Base-by-base conservation (phyloP, 2,888 invertebrate species). In the Hymenopus coronatus region DNA sequence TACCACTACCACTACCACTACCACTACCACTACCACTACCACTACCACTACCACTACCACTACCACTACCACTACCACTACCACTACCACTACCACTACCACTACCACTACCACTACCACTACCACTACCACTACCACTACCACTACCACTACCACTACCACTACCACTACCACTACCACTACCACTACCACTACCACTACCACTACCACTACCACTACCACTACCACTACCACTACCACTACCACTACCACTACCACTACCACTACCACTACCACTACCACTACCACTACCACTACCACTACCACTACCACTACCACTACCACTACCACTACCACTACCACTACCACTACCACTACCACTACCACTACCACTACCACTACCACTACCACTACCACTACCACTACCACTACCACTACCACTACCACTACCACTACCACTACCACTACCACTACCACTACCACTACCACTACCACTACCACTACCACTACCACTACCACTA, bases 41-140 rank as follows among this genome's bases (percentile, higher is more conserved):
- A 84, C n/a, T 84, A 84, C 84, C n/a, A 84, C 84, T 84, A 84
- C 84, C n/a, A 84, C 84, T 84, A 84, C 84, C n/a, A 84, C 84
- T 84, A 84, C 84, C n/a, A 84, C 84, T 84, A 84, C 84, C n/a
- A n/a, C 84, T 84, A 84, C 84, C n/a, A 84, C 84, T 84, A 84
- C n/a, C n/a, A 84, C 84, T 84, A 84, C 84, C n/a, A 84, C n/a
- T 84, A 84, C 84, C n/a, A 84, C 84, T 84, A 84, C 84, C n/a
- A 84, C 84, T 84, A 84, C 84, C n/a, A n/a, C 84, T 84, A 84
- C 84, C n/a, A 84, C 84, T 84, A 28, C 84, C n/a, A 84, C 84
- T 84, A 84, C 84, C n/a, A 84, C 84, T 84, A 84, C n/a, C n/a
- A 84, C 84, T 84, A 84, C 84, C n/a, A 84, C 84, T 84, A 84